These are phyloP conservation scores for Pseudomugil gertrudae DNA, from an alignment of 2,797 vertebrate species.

Conservation along the genomic window DNA sequence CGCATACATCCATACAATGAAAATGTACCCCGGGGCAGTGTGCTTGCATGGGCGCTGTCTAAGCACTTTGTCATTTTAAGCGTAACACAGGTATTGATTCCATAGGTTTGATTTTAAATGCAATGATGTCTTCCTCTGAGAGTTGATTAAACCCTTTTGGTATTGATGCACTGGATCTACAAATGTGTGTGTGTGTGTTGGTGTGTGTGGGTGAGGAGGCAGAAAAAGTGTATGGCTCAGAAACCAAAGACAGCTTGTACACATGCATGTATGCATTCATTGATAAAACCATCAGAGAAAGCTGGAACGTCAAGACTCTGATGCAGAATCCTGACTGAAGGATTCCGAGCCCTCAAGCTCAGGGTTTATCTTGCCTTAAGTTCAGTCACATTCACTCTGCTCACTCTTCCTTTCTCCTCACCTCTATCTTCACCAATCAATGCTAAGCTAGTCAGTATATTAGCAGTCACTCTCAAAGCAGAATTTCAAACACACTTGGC, in stretches of 20 bases:
- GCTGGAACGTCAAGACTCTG: slow-evolving; percentile 56
- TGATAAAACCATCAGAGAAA: slow-evolving; percentile 69
- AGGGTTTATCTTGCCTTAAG: slow-evolving; percentile 68
- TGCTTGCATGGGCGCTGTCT: slow-evolving; percentile 58
- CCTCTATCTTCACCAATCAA: slow-evolving; percentile 64
- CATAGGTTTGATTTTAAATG: slow-evolving; percentile 83
- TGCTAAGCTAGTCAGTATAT: slow-evolving; percentile 74
- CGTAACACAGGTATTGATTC: slow-evolving; percentile 82
- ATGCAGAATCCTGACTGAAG: slow-evolving; percentile 65
- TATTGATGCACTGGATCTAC: slow-evolving; percentile 68
- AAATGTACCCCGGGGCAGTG: slow-evolving; percentile 63
- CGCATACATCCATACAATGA: slow-evolving; percentile 58
- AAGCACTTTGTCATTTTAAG: slow-evolving; percentile 81
- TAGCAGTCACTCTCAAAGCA: slow-evolving; percentile 61
- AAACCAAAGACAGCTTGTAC: slow-evolving; percentile 40
- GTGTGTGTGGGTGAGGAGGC: slow-evolving; percentile 17
- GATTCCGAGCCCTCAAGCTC: slow-evolving; percentile 45
- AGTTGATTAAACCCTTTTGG: slow-evolving; percentile 82
- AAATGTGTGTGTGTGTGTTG: slow-evolving; percentile 13
- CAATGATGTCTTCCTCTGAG: slow-evolving; percentile 82
- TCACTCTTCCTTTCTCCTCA: slow-evolving; percentile 29
- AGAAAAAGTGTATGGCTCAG: slow-evolving; percentile 12
- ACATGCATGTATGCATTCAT: slow-evolving; percentile 54
- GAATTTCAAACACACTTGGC: slow-evolving; percentile 65
- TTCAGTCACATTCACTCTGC: slow-evolving; percentile 61